These are phyloP conservation scores for Heterotilapia buettikoferi DNA, from an alignment of 2,113 vertebrate species.

Conservation along the genomic window DNA sequence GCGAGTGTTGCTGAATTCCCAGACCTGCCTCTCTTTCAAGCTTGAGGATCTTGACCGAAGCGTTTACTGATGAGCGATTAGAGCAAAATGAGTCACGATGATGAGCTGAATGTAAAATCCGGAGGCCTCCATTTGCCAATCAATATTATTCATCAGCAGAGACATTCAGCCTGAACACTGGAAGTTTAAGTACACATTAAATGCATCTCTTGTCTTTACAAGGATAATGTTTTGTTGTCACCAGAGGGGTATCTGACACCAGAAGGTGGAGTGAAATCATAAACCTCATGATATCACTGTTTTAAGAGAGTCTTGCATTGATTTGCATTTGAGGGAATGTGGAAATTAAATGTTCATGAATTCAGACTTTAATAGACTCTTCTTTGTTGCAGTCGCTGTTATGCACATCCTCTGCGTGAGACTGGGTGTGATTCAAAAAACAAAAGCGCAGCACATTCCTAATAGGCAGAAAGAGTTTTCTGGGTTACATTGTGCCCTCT, in stretches of 20 bases:
- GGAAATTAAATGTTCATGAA: conserved; percentile 20
- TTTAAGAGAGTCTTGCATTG: not conserved
- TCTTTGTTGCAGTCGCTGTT: not conserved
- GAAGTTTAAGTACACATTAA: not conserved
- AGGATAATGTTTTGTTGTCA: not conserved
- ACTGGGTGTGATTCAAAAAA: not conserved
- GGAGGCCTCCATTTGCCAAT: not conserved
- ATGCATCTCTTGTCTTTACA: not conserved
- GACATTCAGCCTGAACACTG: not conserved
- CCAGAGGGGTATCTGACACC: not conserved
- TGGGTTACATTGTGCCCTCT: conserved; percentile 19
- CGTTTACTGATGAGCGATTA: conserved; percentile 3
- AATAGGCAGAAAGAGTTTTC: conserved; percentile 28
- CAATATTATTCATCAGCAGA: not conserved
- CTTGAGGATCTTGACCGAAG: not conserved
- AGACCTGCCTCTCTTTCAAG: not conserved
- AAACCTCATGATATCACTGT: not conserved
- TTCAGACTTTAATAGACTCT: conserved; percentile 21
- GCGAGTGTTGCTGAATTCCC: not conserved
- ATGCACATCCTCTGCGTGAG: not conserved
- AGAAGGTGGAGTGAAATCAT: not conserved
- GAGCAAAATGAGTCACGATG: not conserved
- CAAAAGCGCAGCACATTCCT: conserved; percentile 24
- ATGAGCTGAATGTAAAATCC: not conserved
- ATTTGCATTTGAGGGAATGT: not conserved